Base-by-base conservation (phyloP, 2,113 vertebrate genomes). In the Mixornis gularis region DNA sequence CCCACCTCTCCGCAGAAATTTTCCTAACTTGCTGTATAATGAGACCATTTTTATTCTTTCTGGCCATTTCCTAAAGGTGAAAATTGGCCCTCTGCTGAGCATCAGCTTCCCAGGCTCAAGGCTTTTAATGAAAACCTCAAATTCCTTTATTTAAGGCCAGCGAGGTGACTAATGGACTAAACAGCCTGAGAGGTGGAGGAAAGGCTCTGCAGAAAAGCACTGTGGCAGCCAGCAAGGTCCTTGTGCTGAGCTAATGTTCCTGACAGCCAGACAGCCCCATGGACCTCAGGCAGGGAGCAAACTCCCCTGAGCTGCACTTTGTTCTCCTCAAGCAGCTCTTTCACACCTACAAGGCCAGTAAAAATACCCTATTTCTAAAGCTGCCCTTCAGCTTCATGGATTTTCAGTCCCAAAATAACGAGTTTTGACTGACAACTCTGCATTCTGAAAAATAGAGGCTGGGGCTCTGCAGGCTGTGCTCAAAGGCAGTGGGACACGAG, bases 101-200 rank as follows among this genome's bases (percentile, higher is more conserved):
- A 41, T 21, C 58, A 21, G 26, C 53, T 58, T 60, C 34, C 43
- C 38, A 86, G 69, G 38, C 58, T 76, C 62, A 71, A 65, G 34
- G 66, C 62, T 76, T 90, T 79, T 79, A 89, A 89, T 87, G 29
- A 92, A 81, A 89, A 17, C 18, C 62, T 76, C 53, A 43, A 46
- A 88, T 71, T 68, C 79, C n/a, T 86, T 84, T 65, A 21, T 81
- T 86, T 76, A 64, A 83, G 83, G 80, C 80, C 70, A 76, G 65
- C 0, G 5, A 81, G 83, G 77, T 90, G 70, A 80, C 86, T 87
- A 89, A 95, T 87, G 93, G 92, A 72, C 89, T 85, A 16, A 84
- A 49, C 12, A 87, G 65, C 41, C 41, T 14, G 69, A 12, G 65
- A 81, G 34, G 22, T 52, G 53, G 38, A 76, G 13, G 88, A 90